Base-by-base conservation (phyloP, 2,888 invertebrate species). In the Zygothrica quintamaculata region DNA sequence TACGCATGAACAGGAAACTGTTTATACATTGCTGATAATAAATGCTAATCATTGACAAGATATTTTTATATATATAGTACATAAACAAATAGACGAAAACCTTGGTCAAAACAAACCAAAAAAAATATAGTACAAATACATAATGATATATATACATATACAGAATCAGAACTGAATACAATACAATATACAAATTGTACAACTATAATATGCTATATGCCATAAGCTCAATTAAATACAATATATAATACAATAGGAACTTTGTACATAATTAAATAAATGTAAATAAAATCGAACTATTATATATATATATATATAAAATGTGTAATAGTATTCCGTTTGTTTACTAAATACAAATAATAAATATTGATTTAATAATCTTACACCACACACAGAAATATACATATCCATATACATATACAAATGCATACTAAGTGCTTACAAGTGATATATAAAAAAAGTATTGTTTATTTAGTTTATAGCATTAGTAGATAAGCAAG, bases 341-440 rank as follows among this genome's bases (percentile, higher is more conserved):
- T 47, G 36, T 34, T 46, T 16, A 50, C 50, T 42, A 42, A 33
- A 37, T 56, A 34, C 16, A 39, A 53, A 15, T 44, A 48, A 12
- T 13, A 44, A 57, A 47, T 73, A 59, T 26, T 52, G 47, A 65
- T 60, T 57, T 37, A 22, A 43, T 26, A 43, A 65, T 55, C 79
- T 84, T 70, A 75, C 77, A 84, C 79, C 84, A 70, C 77, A 84
- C 69, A 81, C 78, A 60, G 59, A 22, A 47, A 33, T n/a, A n/a
- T n/a, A n/a, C n/a, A n/a, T n/a, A n/a, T n/a, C n/a, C n/a, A n/a
- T n/a, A n/a, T n/a, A n/a, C n/a, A n/a, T n/a, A n/a, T n/a, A 36
- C 13, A 46, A 50, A 33, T 53, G 36, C 57, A 25, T n/a, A n/a
- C n/a, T n/a, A 33, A 33, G 64, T 52, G 46, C 31, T 48, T 36